Base-by-base conservation (phyloP, 2,113 vertebrate genomes). In the Chaenocephalus aceratus region DNA sequence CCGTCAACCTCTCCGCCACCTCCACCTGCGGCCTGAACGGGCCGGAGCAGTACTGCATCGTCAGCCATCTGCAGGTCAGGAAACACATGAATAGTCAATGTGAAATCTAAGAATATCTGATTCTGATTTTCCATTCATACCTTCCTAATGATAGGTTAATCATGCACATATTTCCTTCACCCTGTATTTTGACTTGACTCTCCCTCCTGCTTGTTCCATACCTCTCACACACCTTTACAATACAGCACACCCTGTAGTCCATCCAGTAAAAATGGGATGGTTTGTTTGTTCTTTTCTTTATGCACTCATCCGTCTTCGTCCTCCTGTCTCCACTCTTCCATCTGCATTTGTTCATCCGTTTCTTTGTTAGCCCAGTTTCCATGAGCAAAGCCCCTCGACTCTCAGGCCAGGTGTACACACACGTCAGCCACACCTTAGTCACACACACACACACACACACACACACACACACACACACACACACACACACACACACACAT, bases 1-100 rank as follows among this genome's bases (percentile, higher is more conserved):
- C 91, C 4, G 41, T 91, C 61, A 95, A 85, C 60, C 89, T 97
- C 53, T 91, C 81, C 0, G 81, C 94, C 69, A 95, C 95, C 14
- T 97, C 96, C 30, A 96, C 96, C 3, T 97, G 96, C 0, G 96
- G 95, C 21, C 79, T 96, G 57, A 15, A 89, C 0, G 30, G 79
- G 6, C 94, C 94, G 0, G 92, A 97, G 71, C 90, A 88, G 2
- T 97, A 95, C 90, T 98, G 96, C 75, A 95, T 97, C 0, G 95
- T 97, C 90, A 97, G 96, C 91, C 95, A 97, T 78, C 93, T 96
- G 16, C 95, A 96, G 95, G 96, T 96, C 68, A 81, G 83, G 10
- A 36, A 23, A 26, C 63, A 61, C 58, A 6, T n/a, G 15, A 14
- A 67, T 18, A 82, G 36, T 59, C 21, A 61, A 45, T 8, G 16